Conservation (phyloP, 2,797 vertebrate species). For the Coregonus ussuriensis region DNA sequence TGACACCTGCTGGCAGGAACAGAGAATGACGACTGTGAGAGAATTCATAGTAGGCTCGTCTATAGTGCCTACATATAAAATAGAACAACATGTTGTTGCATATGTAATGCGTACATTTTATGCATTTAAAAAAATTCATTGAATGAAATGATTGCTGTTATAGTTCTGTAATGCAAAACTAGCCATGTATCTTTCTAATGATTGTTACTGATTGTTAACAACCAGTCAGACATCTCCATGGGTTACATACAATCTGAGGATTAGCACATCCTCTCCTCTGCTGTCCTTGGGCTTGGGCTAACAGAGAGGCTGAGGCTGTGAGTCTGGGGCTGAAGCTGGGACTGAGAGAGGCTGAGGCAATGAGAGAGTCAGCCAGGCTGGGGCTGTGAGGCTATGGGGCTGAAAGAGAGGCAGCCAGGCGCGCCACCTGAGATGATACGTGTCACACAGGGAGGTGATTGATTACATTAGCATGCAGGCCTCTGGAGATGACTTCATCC, state of each 20-base stretch:
- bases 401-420: conserved; percentile 16
- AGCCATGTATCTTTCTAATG: too few relatives aligned
- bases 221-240: too few relatives aligned
- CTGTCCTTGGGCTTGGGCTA: background rate
- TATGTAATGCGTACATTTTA: background rate
- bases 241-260: too few relatives aligned
- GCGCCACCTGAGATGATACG: conserved; percentile 57
- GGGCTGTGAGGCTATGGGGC: background rate
- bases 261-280: too few relatives aligned
- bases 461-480: conserved; percentile 65
- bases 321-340: background rate
- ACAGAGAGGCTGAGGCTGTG: background rate
- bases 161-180: too few relatives aligned
- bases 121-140: background rate
- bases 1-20: background rate
- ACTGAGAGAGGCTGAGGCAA: too few relatives aligned
- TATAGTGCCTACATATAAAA: background rate
- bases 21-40: background rate
- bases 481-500: conserved; percentile 67
- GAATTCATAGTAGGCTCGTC: background rate
- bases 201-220: too few relatives aligned
- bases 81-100: background rate
- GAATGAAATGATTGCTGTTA: background rate
- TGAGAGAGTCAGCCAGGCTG: background rate
- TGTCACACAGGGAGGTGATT: conserved; percentile 63